Evolutionary conservation across 2,113 vertebrate species (phyloP), one percentile per base, ranked within the genome.

Genomic region (Mus spicilegus): DNA sequence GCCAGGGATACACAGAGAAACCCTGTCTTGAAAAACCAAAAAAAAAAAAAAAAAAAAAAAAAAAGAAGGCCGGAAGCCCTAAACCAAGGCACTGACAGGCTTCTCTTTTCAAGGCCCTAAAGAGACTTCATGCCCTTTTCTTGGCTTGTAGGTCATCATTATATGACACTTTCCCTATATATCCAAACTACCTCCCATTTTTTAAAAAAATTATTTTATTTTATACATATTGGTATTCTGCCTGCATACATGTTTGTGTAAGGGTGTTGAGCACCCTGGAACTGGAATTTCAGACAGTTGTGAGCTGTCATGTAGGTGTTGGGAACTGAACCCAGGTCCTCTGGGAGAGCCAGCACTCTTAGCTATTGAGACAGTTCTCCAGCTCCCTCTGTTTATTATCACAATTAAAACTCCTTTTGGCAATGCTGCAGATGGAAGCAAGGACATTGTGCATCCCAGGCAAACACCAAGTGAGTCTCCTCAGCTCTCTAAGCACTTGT

Each of bases 161-260:
- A 51, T 33, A 19, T 36, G 56, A 39, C 12, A 22, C 26, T 42
- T 73, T 42, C 63, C 19, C 42, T 51, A 54, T 14, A 6, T 30
- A 24, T 73, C 8, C 89, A 89, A 69, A 76, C 89, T 69, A 49
- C 63, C 49, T 49, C 80, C 36, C 89, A 78, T 94, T 82, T 82
- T 22, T 6, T 42, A 42, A 61, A 24, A 63, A 61, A 36, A 81
- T 28, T 28, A 76, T 76, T 76, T 76, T 49, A 28, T 16, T 49
- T 77, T 77, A 77, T 77, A 26, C n/a, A 8, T 16, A 69, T 69
- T 61, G 19, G 56, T 17, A 14, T 58, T 58, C 14, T 61, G 19
- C 20, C 58, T 61, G 58, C 20, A 8, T 26, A 22, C 9, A 26
- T 63, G 61, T 63, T 24, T 26, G 61, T 63, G 61, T 63, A 22